Percentiles rank a stretch among this genome's conserved stretches.
Conservation (phyloP, 2,888 invertebrate species). For the Orthosia gracilis region DNA sequence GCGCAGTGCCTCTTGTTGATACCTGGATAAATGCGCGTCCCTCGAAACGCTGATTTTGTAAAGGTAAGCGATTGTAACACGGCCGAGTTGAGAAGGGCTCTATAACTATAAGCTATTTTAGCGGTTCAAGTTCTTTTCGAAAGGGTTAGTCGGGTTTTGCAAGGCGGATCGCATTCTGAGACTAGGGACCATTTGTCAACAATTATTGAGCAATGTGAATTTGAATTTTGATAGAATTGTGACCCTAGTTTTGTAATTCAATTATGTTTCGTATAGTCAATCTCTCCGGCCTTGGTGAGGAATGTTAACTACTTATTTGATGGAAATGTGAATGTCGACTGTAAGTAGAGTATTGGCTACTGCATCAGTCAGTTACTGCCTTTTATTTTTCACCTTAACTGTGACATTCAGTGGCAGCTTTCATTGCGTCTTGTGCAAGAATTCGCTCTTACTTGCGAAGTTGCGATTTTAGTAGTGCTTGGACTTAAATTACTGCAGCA, state of each 20-base stretch:
- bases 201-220: constrained; percentile 80
- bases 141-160: constrained; percentile 83
- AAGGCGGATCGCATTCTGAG: constrained; percentile 84
- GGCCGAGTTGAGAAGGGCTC: constrained; percentile 78
- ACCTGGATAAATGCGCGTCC: constrained; percentile 77
- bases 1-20: constrained; percentile 70
- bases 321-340: constrained; percentile 66
- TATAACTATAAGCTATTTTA: constrained; percentile 75
- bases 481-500: constrained; percentile 36
- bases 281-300: constrained; percentile 69
- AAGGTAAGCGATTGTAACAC: constrained; percentile 82
- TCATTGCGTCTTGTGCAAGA: constrained; percentile 46
- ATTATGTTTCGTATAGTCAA: constrained; percentile 67
- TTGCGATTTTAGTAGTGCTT: constrained; percentile 48
- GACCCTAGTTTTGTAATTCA: constrained; percentile 72
- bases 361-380: constrained; percentile 14
- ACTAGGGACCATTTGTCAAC: constrained; percentile 82
- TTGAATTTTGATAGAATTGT: constrained; percentile 70
- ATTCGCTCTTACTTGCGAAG: constrained; percentile 41
- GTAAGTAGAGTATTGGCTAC: constrained; percentile 31
- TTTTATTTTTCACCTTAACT: constrained; percentile 36
- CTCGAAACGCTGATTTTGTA: constrained; percentile 72
- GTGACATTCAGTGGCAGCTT: constrained; percentile 39
- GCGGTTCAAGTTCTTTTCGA: constrained; percentile 74
- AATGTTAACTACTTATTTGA: constrained; percentile 59